These are phyloP conservation scores for Presbytis comata DNA, from an alignment of 2,797 vertebrate species.

Conservation along the genomic window DNA sequence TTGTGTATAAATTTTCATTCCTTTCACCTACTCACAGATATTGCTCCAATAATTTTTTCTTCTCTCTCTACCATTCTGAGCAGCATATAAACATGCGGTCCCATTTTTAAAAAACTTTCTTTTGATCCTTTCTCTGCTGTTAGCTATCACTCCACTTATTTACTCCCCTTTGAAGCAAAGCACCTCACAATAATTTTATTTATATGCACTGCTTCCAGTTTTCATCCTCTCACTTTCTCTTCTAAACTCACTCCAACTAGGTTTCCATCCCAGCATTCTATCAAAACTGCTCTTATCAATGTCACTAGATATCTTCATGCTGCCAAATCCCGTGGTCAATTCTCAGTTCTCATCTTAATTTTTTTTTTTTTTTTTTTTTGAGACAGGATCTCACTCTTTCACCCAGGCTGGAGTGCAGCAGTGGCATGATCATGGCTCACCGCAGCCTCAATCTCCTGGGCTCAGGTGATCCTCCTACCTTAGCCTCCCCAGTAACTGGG, in stretches of 20 bases:
- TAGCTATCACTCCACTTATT: not conserved
- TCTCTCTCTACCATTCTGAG: not conserved
- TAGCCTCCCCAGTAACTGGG: no score
- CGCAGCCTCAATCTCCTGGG: no score
- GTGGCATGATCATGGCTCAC: no score
- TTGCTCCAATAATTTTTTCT: not conserved
- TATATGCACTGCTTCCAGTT: not conserved
- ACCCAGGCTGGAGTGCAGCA: no score
- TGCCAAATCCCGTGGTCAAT: not conserved
- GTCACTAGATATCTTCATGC: not conserved
- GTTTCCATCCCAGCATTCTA: not conserved
- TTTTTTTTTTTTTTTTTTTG: no score
- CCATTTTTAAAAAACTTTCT: not conserved
- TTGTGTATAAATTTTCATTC: not conserved
- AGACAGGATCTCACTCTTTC: no score
- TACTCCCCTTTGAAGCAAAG: not conserved
- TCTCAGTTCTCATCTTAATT: not conserved
- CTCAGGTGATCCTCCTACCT: no score
- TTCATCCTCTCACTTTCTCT: not conserved
- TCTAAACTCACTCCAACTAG: not conserved
- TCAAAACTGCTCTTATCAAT: not conserved
- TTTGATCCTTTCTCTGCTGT: not conserved
- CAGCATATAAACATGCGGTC: not conserved
- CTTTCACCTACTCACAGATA: not conserved
- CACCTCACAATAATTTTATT: not conserved